Percentiles rank a stretch among this genome's conserved stretches.
Evolutionary conservation across 1,140 invertebrate genomes (phyloP).

Genomic region (Andricus grossulariae): DNA sequence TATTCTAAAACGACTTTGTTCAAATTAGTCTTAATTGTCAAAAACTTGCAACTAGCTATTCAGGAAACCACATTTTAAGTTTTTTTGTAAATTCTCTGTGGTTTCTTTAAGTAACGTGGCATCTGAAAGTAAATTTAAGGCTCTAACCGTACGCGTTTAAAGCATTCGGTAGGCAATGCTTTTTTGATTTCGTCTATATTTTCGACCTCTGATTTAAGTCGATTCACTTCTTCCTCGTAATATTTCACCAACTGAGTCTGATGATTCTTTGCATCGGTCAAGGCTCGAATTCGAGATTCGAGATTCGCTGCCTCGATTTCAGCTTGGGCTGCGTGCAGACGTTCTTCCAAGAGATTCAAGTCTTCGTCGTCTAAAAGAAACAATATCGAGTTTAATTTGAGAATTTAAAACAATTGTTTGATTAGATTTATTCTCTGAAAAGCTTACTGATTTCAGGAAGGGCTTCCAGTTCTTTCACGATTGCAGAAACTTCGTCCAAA

Average conservation of each 20-base stretch:
- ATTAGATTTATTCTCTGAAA: not conserved
- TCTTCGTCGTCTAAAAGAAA: conserved; percentile 77
- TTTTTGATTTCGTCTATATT: conserved; percentile 91
- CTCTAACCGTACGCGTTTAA: conserved; percentile 82
- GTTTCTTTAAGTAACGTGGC: conserved; percentile 53
- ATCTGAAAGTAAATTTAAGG: conserved; percentile 68
- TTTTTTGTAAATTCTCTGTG: not conserved
- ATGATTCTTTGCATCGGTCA: conserved; percentile 83
- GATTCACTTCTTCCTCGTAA: conserved; percentile 87
- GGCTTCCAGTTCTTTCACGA: conserved; percentile 87
- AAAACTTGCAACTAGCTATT: too few relatives aligned
- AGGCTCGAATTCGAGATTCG: conserved; percentile 83
- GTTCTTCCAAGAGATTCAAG: conserved; percentile 84
- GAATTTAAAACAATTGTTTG: not conserved
- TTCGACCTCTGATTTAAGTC: conserved; percentile 86
- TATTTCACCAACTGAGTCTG: conserved; percentile 88
- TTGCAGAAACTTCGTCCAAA: conserved; percentile 85
- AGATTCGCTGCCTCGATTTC: conserved; percentile 85
- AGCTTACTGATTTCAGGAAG: conserved; percentile 83
- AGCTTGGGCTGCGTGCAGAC: conserved; percentile 84
- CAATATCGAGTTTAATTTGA: not conserved
- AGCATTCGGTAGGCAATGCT: conserved; percentile 90
- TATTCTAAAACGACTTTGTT: too few relatives aligned
- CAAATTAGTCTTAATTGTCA: too few relatives aligned
- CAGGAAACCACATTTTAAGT: too few relatives aligned